Evolutionary conservation across 53 echinoderm and acorn worm genomes (phyloP).

Genomic region (Echinarachnius parma): DNA sequence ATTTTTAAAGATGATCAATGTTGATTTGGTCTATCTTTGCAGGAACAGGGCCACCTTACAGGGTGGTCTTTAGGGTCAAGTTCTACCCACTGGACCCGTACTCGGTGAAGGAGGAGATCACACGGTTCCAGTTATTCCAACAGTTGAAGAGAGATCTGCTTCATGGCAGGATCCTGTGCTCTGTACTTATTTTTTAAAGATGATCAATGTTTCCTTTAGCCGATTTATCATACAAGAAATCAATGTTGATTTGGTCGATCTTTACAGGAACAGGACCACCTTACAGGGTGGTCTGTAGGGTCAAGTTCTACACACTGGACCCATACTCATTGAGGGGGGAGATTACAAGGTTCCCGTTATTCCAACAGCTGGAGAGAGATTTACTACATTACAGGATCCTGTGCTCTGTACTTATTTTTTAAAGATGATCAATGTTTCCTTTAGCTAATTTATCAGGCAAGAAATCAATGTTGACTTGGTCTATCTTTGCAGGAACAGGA

Average conservation of each 20-base stretch:
- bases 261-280: constrained; percentile 58
- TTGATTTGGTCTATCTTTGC: too few species aligned
- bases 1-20: too few species aligned
- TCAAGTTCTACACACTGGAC: constrained; percentile 78
- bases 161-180: too few species aligned
- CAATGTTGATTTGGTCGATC: background rate
- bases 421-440: too few species aligned
- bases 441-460: too few species aligned
- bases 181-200: too few species aligned
- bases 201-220: too few species aligned
- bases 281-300: constrained; percentile 65
- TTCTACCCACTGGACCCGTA: constrained; percentile 70
- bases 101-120: constrained; percentile 73
- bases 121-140: constrained; percentile 68
- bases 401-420: constrained; percentile 69
- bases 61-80: constrained; percentile 69
- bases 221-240: too few species aligned
- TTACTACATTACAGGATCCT: constrained; percentile 79
- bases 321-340: constrained; percentile 66
- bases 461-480: too few species aligned
- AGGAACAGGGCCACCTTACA: constrained; percentile 62
- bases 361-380: constrained; percentile 85
- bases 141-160: too few species aligned
- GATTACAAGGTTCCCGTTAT: constrained; percentile 77
- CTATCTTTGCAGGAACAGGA: constrained; percentile 58